Evolutionary conservation across 2,113 vertebrate genomes (phyloP), one percentile per base, ranked within the genome.

Genomic region (Ardeotis arabs): DNA sequence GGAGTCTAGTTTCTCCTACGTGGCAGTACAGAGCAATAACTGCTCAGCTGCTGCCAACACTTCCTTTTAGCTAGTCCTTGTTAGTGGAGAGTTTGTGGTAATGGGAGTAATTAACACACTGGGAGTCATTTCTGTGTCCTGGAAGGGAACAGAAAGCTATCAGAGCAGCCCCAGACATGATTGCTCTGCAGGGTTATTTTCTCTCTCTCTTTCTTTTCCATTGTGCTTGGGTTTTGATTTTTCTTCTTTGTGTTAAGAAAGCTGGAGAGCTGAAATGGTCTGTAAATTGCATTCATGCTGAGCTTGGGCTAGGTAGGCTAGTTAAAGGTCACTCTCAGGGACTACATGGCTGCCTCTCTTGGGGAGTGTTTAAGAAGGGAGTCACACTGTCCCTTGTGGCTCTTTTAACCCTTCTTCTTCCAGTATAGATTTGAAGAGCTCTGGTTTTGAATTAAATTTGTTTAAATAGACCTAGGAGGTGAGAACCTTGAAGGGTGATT

Each of bases 31-130:
- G 91, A 94, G 95, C 90, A 87, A 10, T 90, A 96, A 90, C 92
- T 85, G 91, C 95, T 97, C 95, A 91, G 93, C 90, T 94, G 93
- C 95, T 95, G 95, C 95, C 94, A 90, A 90, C 2, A 62, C 94
- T 88, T 96, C 81, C 90, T 97, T 96, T 88, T 87, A 70, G 87
- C 93, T 92, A 70, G 95, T 96, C 96, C 97, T 98, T 97, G 90
- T 98, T 97, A 97, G 97, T 93, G 84, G 96, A 97, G 97, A 97
- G 97, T 97, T 98, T 98, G 97, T 97, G 95, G 96, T 98, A 98
- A 98, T 98, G 95, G 96, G 97, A 97, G 94, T 97, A 97, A 98
- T 98, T 98, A 98, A 97, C 98, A 97, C 98, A 96, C 97, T 97
- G 93, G 98, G 98, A 95, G 96, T 96, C 92, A 95, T 98, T 93